Percentiles rank a stretch among this genome's conserved stretches.
phyloP scores from a whole-genome alignment of 2,888 invertebrate species.

The Leptodirus hochenwartii region DNA sequence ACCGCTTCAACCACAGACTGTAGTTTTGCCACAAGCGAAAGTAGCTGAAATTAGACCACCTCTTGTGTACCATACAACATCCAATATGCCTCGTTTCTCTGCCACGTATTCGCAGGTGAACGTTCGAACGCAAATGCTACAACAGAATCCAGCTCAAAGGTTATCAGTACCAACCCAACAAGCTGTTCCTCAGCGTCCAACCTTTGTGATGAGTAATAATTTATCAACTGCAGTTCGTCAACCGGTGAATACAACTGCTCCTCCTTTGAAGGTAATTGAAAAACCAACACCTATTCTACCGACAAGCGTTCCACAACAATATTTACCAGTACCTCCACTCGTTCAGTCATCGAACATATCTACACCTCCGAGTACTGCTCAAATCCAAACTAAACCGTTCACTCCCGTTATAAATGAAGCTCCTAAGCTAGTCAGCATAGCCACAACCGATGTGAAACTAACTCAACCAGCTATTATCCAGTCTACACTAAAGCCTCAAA shows the following conservation, averaged over 20 bases:
- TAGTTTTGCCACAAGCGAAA: slow-evolving; percentile 24
- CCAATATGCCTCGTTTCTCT: slow-evolving; percentile 9
- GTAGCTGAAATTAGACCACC: slow-evolving; percentile 14
- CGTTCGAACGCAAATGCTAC: not conserved
- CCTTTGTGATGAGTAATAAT: too few species aligned
- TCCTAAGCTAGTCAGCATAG: slow-evolving; percentile 12
- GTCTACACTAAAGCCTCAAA: slow-evolving; percentile 1
- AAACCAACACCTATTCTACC: not conserved
- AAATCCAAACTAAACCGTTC: slow-evolving; percentile 16
- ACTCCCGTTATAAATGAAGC: slow-evolving; percentile 22
- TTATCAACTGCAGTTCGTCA: too few species aligned
- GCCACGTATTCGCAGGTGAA: not conserved
- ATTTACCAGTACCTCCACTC: slow-evolving; percentile 9
- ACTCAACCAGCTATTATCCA: not conserved
- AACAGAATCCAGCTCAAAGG: too few species aligned
- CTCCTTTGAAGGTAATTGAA: not conserved
- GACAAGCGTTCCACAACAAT: too few species aligned
- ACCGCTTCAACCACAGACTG: slow-evolving; percentile 32
- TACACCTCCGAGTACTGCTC: slow-evolving; percentile 11
- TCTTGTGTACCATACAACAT: slow-evolving; percentile 8
- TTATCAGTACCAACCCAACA: too few species aligned
- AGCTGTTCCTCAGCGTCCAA: too few species aligned
- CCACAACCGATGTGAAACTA: not conserved
- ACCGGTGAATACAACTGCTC: not conserved
- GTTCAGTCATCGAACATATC: slow-evolving; percentile 11